A percentile compares a stretch with the other conserved stretches of the same genome.
Conservation (phyloP, 2,113 vertebrate species). For the Symphodus melops region DNA sequence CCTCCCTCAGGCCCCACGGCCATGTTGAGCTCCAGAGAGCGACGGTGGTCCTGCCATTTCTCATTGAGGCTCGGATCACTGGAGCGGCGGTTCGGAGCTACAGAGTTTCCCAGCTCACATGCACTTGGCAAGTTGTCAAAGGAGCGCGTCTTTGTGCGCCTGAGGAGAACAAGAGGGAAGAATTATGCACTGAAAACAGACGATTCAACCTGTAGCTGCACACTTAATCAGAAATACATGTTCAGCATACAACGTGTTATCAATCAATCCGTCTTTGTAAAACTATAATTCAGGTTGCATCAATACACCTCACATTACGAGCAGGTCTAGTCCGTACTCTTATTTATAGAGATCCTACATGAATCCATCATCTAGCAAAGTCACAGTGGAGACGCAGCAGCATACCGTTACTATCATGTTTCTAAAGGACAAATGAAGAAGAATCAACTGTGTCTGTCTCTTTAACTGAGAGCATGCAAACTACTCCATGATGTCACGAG, state of each 20-base stretch:
- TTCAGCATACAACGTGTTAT: too few species aligned
- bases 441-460: conserved; percentile 1
- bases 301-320: too few species aligned
- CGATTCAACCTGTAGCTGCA: not conserved
- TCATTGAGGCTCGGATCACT: conserved; percentile 97
- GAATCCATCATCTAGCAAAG: too few species aligned
- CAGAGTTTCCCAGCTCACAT: conserved; percentile 87
- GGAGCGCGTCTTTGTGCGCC: conserved; percentile 95
- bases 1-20: conserved; percentile 82
- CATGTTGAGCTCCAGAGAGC: conserved; percentile 91
- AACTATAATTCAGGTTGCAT: too few species aligned
- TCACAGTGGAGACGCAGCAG: too few species aligned
- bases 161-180: conserved; percentile 58
- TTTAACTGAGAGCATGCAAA: conserved; percentile 7
- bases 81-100: conserved; percentile 90
- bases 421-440: conserved; percentile 11
- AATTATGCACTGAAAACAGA: not conserved
- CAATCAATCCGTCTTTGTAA: too few species aligned
- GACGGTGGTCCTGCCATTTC: conserved; percentile 97
- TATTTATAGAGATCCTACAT: too few species aligned
- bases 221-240: too few species aligned
- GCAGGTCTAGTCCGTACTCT: too few species aligned
- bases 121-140: conserved; percentile 95
- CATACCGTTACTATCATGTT: not conserved
- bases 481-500: conserved; percentile 18